phyloP scores from a whole-genome alignment of 2,888 invertebrate genomes.

The Hyposoter dolosus region DNA sequence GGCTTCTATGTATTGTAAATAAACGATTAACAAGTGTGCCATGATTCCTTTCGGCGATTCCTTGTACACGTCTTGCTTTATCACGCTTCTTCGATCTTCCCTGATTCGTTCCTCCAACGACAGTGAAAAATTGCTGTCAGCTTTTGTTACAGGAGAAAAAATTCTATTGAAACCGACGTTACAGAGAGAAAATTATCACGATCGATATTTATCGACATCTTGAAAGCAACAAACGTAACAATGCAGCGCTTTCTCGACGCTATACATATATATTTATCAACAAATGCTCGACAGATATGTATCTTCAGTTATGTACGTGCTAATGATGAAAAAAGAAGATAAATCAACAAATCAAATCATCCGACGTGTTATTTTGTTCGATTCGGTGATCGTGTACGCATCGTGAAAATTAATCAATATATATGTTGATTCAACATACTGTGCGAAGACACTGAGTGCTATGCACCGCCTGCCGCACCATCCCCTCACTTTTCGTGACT shows the following conservation, averaged over 20 bases:
- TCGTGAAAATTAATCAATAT: slow-evolving; percentile 43
- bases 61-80: not conserved
- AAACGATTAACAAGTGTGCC: not conserved
- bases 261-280: slow-evolving; percentile 46
- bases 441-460: not conserved
- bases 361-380: slow-evolving; percentile 32
- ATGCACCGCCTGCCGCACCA: not conserved
- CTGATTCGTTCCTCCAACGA: not conserved
- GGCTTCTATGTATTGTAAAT: not conserved
- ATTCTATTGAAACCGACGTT: not conserved
- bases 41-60: not conserved
- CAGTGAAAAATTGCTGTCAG: not conserved
- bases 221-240: slow-evolving; percentile 57
- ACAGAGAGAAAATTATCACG: slow-evolving; percentile 5
- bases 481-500: not conserved
- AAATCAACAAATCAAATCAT: slow-evolving; percentile 45
- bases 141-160: not conserved
- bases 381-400: slow-evolving; percentile 38
- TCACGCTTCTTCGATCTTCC: not conserved
- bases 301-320: slow-evolving; percentile 56
- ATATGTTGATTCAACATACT: slow-evolving; percentile 17
- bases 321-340: slow-evolving; percentile 43
- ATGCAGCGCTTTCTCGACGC: slow-evolving; percentile 47
- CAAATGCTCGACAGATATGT: slow-evolving; percentile 67
- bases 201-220: slow-evolving; percentile 14